A percentile compares a stretch with the other conserved stretches of the same genome.
Evolutionary conservation across 2,888 invertebrate species (phyloP).

Genomic region (Drosophila multiciliata): DNA sequence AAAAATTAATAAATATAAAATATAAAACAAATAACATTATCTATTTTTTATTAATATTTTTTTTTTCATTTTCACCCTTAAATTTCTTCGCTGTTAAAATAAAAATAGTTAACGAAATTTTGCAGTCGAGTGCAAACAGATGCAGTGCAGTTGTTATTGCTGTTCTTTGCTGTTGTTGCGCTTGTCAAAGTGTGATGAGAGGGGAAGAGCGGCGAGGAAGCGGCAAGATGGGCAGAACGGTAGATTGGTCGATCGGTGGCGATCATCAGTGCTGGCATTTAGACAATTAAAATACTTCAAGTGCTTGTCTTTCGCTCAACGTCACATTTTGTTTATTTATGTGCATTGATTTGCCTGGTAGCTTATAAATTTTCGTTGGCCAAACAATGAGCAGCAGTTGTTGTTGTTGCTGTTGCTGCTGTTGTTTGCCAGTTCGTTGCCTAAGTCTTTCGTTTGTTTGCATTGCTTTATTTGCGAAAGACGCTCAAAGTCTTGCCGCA

Average conservation of each 20-base stretch:
- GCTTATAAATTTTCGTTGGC: constrained; percentile 75
- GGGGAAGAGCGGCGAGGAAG: neutral
- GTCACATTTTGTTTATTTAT: constrained; percentile 78
- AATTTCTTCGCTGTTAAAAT: neutral
- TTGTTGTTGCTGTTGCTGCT: constrained; percentile 20
- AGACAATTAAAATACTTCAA: constrained; percentile 82
- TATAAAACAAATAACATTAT: fast-evolving
- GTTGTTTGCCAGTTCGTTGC: constrained; percentile 57
- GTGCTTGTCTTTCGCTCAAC: constrained; percentile 78
- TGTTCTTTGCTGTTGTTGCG: constrained; percentile 25
- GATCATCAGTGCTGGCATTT: constrained; percentile 77
- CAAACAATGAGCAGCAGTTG: constrained; percentile 62
- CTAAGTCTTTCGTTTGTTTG: constrained; percentile 73
- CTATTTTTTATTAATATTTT: neutral
- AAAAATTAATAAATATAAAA: neutral
- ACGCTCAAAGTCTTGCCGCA: constrained; percentile 4
- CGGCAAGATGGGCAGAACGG: constrained; percentile 14
- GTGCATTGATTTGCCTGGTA: constrained; percentile 76
- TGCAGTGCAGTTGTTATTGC: constrained; percentile 53
- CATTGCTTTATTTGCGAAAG: constrained; percentile 66
- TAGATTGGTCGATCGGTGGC: constrained; percentile 43
- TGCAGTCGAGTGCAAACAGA: constrained; percentile 48
- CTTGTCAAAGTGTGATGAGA: constrained; percentile 36
- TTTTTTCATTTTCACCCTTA: neutral
- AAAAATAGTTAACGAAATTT: neutral